Conservation (phyloP, 2,888 invertebrate species). For the Dysmachus trigonus region DNA sequence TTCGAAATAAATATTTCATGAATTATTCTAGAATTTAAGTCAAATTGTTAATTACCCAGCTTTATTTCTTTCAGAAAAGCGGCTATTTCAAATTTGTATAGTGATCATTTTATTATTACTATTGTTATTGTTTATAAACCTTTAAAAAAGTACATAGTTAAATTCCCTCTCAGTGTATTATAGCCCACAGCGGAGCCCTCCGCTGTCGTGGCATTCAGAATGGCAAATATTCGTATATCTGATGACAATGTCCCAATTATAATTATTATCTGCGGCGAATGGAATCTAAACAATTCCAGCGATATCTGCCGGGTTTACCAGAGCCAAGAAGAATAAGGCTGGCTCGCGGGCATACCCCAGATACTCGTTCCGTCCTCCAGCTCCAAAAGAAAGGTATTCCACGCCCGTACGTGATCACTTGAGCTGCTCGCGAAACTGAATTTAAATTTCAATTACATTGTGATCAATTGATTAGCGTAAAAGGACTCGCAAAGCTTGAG, state of each 20-base stretch:
- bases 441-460: slow-evolving; percentile 46
- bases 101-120: too few species aligned
- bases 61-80: too few species aligned
- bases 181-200: not conserved
- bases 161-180: too few species aligned
- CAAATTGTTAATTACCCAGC: too few species aligned
- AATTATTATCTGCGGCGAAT: slow-evolving; percentile 4
- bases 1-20: too few species aligned
- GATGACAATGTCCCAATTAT: slow-evolving; percentile 9
- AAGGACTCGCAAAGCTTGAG: slow-evolving; percentile 41
- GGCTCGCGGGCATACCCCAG: not conserved
- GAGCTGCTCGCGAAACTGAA: slow-evolving; percentile 17
- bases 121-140: too few species aligned
- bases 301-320: not conserved
- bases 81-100: too few species aligned
- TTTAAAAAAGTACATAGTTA: too few species aligned
- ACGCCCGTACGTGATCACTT: slow-evolving; percentile 38
- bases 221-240: not conserved
- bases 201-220: not conserved
- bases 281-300: slow-evolving; percentile 1
- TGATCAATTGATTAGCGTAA: slow-evolving; percentile 47
- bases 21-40: too few species aligned
- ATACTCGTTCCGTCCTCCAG: not conserved
- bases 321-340: not conserved
- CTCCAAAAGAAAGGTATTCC: not conserved